Conservation (phyloP, 92 coral and sea anemone species). For the Anthopleura xanthogrammica region DNA sequence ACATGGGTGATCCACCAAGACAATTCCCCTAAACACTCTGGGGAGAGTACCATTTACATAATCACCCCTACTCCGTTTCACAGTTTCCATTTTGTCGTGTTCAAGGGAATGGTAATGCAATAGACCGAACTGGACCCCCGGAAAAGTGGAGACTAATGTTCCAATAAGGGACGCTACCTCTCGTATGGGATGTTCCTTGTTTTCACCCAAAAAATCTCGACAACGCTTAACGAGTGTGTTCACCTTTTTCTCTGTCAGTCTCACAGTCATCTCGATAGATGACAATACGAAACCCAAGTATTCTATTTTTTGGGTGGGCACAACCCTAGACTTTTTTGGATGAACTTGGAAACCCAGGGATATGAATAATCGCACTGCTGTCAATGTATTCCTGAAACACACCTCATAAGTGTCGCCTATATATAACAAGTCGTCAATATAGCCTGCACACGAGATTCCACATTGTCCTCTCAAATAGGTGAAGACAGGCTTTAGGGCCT, state of each 20-base stretch:
- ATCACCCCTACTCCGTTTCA: conserved; percentile 35
- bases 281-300: conserved; percentile 43
- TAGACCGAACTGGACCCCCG: conserved; percentile 52
- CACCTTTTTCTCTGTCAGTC: conserved; percentile 33
- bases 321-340: conserved; percentile 45
- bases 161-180: conserved; percentile 52
- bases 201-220: conserved; percentile 25
- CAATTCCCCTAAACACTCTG: conserved; percentile 31
- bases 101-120: conserved; percentile 46
- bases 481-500: conserved; percentile 52
- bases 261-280: conserved; percentile 46
- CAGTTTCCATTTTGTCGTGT: conserved; percentile 26
- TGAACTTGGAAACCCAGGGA: conserved; percentile 54
- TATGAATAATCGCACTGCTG: conserved; percentile 37
- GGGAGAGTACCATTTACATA: conserved; percentile 44
- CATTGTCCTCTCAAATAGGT: conserved; percentile 34
- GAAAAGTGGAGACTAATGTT: conserved; percentile 47
- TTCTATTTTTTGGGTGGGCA: conserved; percentile 44
- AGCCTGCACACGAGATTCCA: conserved; percentile 58
- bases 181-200: conserved; percentile 36
- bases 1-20: conserved; percentile 44
- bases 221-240: conserved; percentile 31
- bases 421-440: conserved; percentile 47
- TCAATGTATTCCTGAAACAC: conserved; percentile 39
- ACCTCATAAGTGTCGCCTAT: conserved; percentile 28